Conservation (phyloP, 2,797 vertebrate species). For the Pristis pectinata region DNA sequence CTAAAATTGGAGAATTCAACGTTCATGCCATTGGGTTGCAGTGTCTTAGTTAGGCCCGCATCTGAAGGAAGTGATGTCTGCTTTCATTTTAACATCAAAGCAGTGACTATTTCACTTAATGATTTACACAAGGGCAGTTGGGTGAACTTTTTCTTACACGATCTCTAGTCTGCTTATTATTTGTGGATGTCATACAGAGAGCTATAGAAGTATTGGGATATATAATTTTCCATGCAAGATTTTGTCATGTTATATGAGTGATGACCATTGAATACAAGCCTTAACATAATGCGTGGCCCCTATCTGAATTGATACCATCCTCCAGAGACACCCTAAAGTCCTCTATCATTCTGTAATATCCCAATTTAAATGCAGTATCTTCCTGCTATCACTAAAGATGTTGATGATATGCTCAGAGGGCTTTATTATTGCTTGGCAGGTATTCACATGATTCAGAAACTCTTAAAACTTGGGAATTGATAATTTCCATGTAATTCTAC, state of each 20-base stretch:
- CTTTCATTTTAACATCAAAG: background rate
- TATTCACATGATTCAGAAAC: too few relatives aligned
- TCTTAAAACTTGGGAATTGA: too few relatives aligned
- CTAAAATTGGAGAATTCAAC: too few relatives aligned
- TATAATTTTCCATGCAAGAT: background rate
- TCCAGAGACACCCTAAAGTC: background rate
- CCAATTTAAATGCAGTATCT: background rate
- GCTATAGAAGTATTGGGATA: background rate
- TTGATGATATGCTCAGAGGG: background rate
- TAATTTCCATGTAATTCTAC: too few relatives aligned
- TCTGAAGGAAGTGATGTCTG: background rate
- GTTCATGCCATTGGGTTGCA: background rate
- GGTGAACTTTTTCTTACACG: background rate
- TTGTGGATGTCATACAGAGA: background rate
- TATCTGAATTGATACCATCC: background rate
- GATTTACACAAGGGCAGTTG: background rate
- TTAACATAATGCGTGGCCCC: background rate
- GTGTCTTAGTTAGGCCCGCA: background rate
- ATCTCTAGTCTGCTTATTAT: background rate
- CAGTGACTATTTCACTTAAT: background rate
- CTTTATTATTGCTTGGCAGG: background rate
- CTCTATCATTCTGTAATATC: background rate
- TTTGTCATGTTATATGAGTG: background rate
- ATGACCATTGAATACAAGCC: background rate
- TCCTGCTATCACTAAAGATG: background rate